These are phyloP conservation scores for Pituophis catenifer DNA, from an alignment of 2,113 vertebrate species.

Conservation along the genomic window DNA sequence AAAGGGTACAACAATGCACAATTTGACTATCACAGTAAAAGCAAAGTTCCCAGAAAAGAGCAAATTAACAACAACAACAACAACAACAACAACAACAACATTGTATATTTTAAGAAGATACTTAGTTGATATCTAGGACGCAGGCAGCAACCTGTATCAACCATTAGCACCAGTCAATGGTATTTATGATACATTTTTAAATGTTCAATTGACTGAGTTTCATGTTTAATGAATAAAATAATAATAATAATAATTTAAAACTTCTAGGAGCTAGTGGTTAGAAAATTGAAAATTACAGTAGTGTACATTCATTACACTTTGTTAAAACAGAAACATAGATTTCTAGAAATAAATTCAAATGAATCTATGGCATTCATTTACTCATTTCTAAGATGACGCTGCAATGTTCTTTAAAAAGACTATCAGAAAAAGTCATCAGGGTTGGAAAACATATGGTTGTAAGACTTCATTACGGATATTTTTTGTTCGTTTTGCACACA, in stretches of 20 bases:
- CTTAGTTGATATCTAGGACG: no score
- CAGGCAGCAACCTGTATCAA: no score
- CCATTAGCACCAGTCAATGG: no score
- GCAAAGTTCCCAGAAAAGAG: neutral
- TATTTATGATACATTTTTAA: no score
- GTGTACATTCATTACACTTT: neutral
- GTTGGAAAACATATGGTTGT: slow-evolving; percentile 5
- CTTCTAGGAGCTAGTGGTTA: neutral
- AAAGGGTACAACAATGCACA: neutral
- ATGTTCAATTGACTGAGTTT: no score
- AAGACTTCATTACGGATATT: neutral
- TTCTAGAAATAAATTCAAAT: neutral
- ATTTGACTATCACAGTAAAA: neutral
- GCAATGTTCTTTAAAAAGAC: neutral
- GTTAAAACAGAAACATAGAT: slow-evolving; percentile 11
- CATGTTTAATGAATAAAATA: neutral
- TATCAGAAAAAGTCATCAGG: neutral
- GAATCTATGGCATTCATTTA: neutral
- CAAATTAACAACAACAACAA: neutral
- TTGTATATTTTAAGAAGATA: no score
- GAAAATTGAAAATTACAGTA: neutral
- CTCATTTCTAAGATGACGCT: neutral
- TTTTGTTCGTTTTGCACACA: neutral
- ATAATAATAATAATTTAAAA: neutral
- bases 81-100: no score